Percentiles rank a stretch among this genome's conserved stretches.
Evolutionary conservation across 2,888 invertebrate species (phyloP).

Genomic region (Cyrtodaria siliqua): DNA sequence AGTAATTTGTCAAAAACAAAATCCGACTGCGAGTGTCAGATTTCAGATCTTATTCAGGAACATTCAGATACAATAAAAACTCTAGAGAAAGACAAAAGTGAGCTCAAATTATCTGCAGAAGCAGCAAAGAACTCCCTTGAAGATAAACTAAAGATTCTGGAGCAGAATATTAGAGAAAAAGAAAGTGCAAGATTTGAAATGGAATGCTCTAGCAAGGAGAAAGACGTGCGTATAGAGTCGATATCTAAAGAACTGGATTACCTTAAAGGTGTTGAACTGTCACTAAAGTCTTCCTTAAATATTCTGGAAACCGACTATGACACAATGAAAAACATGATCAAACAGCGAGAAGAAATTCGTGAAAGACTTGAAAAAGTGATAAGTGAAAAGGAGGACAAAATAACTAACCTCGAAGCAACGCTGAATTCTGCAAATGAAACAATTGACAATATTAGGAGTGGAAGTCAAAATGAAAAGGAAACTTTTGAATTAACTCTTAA

Average conservation of each 20-base stretch:
- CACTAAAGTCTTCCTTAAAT: constrained; percentile 16
- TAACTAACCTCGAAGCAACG: constrained; percentile 19
- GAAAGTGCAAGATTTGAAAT: constrained; percentile 33
- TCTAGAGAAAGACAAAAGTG: neutral
- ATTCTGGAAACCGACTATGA: constrained; percentile 38
- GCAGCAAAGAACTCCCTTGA: neutral
- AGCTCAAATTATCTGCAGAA: constrained; percentile 10
- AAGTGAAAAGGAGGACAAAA: constrained; percentile 32
- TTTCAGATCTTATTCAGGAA: constrained; percentile 1
- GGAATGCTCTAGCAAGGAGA: constrained; percentile 46
- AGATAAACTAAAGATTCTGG: constrained; percentile 9
- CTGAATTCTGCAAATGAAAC: too few relatives aligned
- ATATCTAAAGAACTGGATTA: constrained; percentile 46
- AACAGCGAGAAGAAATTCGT: constrained; percentile 22
- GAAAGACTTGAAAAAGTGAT: constrained; percentile 34
- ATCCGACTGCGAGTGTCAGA: constrained; percentile 18
- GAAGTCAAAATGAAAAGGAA: too few relatives aligned
- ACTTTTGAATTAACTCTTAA: neutral
- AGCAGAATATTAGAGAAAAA: constrained; percentile 14
- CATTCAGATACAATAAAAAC: neutral
- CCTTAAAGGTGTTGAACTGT: constrained; percentile 34
- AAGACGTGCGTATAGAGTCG: constrained; percentile 31
- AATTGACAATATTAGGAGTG: too few relatives aligned
- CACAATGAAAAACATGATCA: constrained; percentile 26
- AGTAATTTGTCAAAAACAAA: neutral